Evolutionary conservation across 2,113 vertebrate species (phyloP).

Genomic region (Saccopteryx leptura): DNA sequence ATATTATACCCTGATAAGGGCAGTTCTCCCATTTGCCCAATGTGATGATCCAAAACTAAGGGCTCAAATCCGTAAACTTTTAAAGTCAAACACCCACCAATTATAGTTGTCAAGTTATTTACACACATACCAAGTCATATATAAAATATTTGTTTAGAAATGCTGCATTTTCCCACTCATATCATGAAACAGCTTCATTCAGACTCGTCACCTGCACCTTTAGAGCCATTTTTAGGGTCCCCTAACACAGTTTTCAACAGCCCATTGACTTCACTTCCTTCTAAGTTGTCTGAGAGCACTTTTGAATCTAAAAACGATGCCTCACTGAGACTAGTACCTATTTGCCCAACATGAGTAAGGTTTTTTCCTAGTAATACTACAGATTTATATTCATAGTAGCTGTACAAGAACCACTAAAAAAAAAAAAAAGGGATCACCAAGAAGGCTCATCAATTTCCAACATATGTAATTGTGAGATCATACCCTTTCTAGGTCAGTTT

Average conservation of each 20-base stretch:
- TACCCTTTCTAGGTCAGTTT: background rate
- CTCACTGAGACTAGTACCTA: background rate
- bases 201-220: background rate
- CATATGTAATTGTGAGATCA: background rate
- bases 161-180: background rate
- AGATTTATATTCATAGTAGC: background rate
- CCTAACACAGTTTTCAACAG: background rate
- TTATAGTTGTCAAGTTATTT: background rate
- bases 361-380: too few relatives aligned
- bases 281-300: background rate
- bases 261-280: background rate
- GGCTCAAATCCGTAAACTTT: background rate
- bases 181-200: background rate
- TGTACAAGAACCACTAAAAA: background rate
- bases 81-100: background rate
- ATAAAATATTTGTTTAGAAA: background rate
- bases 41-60: background rate
- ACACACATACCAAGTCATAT: background rate
- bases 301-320: background rate
- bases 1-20: rapidly evolving
- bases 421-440: background rate
- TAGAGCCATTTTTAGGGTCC: background rate
- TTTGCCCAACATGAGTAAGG: background rate
- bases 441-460: background rate
- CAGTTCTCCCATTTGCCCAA: background rate